Evolutionary conservation across 1,140 invertebrate species (phyloP).

Genomic region (Drosophila carrolli): DNA sequence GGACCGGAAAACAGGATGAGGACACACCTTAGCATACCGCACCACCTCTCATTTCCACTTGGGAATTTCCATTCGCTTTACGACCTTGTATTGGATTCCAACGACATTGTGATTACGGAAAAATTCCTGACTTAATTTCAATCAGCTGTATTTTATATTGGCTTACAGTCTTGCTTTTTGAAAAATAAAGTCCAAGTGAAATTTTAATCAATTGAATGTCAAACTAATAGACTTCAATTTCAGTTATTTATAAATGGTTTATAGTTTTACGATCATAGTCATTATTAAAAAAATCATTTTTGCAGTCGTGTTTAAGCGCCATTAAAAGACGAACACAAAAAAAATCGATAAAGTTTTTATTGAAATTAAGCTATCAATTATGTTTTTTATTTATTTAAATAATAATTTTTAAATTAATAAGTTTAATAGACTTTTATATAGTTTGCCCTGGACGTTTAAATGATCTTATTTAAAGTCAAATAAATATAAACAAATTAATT

Average conservation of each 20-base stretch:
- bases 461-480: not conserved
- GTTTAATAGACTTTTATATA: conserved; percentile 1
- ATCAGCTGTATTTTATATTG: conserved; percentile 16
- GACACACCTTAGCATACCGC: conserved; percentile 14
- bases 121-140: conserved; percentile 32
- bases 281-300: too few species aligned
- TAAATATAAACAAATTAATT: conserved; percentile 7
- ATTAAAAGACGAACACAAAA: too few species aligned
- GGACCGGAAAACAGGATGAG: not conserved
- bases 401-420: conserved; percentile 7
- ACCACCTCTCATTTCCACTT: not conserved
- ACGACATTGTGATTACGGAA: conserved; percentile 33
- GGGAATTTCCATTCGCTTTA: conserved; percentile 31
- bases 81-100: conserved; percentile 35
- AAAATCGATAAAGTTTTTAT: too few species aligned
- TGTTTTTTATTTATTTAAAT: conserved; percentile 19
- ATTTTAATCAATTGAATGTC: too few species aligned
- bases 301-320: not conserved
- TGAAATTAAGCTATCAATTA: not conserved
- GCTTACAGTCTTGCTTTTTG: not conserved
- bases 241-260: too few species aligned
- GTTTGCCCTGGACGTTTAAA: not conserved
- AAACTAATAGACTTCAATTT: too few species aligned
- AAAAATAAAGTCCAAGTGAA: conserved; percentile 13
- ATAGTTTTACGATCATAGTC: too few species aligned